These are phyloP conservation scores for Pyrochroa serraticornis DNA, from an alignment of 2,888 invertebrate species.

Conservation along the genomic window DNA sequence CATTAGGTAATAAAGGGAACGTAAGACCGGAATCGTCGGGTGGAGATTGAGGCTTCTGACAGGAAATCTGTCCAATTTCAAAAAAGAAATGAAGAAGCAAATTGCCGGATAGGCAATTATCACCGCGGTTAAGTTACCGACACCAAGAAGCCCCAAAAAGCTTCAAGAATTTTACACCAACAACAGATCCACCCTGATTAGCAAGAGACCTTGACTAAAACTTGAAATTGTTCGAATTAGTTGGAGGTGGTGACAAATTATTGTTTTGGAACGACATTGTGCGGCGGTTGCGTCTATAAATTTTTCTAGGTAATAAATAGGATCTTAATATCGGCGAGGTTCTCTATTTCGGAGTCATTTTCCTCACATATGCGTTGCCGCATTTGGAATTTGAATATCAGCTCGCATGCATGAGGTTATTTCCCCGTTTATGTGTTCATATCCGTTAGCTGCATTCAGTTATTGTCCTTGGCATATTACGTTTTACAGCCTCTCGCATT, in stretches of 20 bases:
- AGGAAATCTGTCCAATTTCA: neutral
- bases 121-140: too few species aligned
- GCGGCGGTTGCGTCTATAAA: neutral
- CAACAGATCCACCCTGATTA: too few species aligned
- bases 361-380: slow-evolving; percentile 42
- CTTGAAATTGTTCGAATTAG: too few species aligned
- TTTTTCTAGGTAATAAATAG: slow-evolving; percentile 1
- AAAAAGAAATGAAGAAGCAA: too few species aligned
- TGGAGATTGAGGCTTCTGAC: slow-evolving; percentile 9
- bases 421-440: slow-evolving; percentile 56
- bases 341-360: slow-evolving; percentile 34
- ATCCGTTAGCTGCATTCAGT: slow-evolving; percentile 54
- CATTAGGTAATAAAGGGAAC: slow-evolving; percentile 4
- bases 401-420: slow-evolving; percentile 50
- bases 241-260: too few species aligned
- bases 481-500: slow-evolving; percentile 48
- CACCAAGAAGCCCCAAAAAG: too few species aligned
- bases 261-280: neutral
- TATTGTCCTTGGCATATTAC: slow-evolving; percentile 55
- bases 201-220: too few species aligned
- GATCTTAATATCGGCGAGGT: slow-evolving; percentile 19
- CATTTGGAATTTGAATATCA: slow-evolving; percentile 51
- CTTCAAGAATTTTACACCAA: too few species aligned
- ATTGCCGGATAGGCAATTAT: too few species aligned
- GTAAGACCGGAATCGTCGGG: slow-evolving; percentile 4